Evolutionary conservation across 1,140 invertebrate genomes (phyloP), one percentile per base, ranked within the genome.

Genomic region (Lanistes nyassanus): DNA sequence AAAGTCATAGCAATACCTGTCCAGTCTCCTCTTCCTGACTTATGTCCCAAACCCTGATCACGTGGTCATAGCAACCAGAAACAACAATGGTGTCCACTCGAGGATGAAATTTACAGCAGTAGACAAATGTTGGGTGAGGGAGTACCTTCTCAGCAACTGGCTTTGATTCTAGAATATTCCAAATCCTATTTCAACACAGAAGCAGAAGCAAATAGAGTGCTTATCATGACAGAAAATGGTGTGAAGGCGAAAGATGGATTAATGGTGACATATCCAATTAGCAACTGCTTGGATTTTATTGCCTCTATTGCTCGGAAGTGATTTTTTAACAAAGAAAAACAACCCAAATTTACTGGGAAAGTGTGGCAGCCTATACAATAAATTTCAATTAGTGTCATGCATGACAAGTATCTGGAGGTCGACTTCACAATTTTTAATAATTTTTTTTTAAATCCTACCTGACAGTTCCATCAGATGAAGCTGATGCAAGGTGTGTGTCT

Each of bases 71-170:
- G 79, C 92, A 92, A 16, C 92, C 93, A 3, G 92, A 93, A 5
- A 90, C 90, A 3, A 93, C 82, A 34, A 91, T 83, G 29, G 79
- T 83, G 37, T 86, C 79, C 11, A 89, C 84, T 39, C 85, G 81
- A 19, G 89, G 89, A 71, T 91, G 87, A 79, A 92, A 93, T 89
- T 91, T 91, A 3, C 91, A 91, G 73, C 89, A 91, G 77, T 94
- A 94, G 11, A 94, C 92, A 85, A 92, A 94, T 1, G 91, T 91
- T 23, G 93, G 93, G 87, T 94, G 93, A 31, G 92, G 90, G 56
- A 94, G 83, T 72, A 92, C 86, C 88, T 92, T 84, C 37, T 78
- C 80, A 42, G 88, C 82, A 31, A 87, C 85, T 19, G 90, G 81
- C 47, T 86, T 88, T 80, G 89, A 88, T 68, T 90, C 88, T 67